Evolutionary conservation across 2,888 invertebrate species (phyloP).

Genomic region (Pachymerium ferrugineum): DNA sequence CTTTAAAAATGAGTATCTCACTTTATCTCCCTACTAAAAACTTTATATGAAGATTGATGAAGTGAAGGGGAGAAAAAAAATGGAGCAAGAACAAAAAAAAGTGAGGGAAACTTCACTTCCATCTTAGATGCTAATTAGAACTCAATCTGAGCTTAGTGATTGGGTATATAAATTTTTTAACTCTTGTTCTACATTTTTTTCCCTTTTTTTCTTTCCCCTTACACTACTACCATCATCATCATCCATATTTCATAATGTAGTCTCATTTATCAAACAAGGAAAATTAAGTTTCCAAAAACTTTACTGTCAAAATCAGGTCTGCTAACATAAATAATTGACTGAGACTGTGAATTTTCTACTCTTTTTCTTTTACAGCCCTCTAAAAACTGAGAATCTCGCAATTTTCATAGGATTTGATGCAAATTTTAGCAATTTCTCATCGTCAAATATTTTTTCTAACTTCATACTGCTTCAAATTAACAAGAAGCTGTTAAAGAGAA

Average conservation of each 20-base stretch:
- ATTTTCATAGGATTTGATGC: conserved; percentile 4
- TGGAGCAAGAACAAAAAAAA: background rate
- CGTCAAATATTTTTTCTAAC: background rate
- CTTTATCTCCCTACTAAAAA: too few relatives aligned
- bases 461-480: background rate
- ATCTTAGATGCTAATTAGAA: conserved; percentile 14
- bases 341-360: conserved; percentile 2
- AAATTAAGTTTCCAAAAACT: conserved; percentile 1
- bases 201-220: background rate
- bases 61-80: background rate
- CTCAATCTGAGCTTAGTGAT: conserved; percentile 18
- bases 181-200: background rate
- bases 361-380: background rate
- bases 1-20: too few relatives aligned
- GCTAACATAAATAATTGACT: conserved; percentile 1
- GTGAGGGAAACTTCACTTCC: too few relatives aligned
- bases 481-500: background rate
- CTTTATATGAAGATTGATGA: conserved; percentile 3
- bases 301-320: background rate
- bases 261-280: background rate
- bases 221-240: too few relatives aligned
- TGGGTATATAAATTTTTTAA: background rate
- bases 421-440: background rate
- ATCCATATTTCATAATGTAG: background rate
- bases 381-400: background rate